Evolutionary conservation across 35 echinoderm and acorn worm species (phyloP), one percentile per base, ranked within the genome.

Genomic region (Apostichopus japonicus): DNA sequence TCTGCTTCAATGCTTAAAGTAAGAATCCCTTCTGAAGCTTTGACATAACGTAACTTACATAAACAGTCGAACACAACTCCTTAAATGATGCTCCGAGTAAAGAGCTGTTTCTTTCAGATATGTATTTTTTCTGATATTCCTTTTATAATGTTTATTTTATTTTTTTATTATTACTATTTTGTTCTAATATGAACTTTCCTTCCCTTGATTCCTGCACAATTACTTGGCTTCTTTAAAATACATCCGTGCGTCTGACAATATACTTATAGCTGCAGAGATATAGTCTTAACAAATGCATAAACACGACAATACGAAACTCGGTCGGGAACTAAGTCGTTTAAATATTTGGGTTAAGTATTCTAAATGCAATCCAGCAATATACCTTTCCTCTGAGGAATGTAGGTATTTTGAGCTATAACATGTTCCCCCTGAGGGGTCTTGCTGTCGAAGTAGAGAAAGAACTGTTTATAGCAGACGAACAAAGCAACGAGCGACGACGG

Each of bases 291-390:
- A 61, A 61, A 75, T 75, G 71, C 17, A 75, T 19, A 75, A 75
- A 75, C 71, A 75, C 21, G 63, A 67, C 63, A 4, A 15, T 67
- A 44, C 33, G 0, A 55, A 83, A 84, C 33, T 84, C 81, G 81
- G 81, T 84, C 81, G 56, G 8, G 4, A 14, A 23, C 22, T 84
- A 55, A 57, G 81, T 55, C 81, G 15, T 58, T 84, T 84, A 16
- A 84, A 57, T 57, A 84, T 84, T 84, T 84, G 21, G 81, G 81
- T 84, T 84, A 84, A 84, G 81, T 84, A 84, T 84, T 84, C 54
- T n/a, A 57, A 58, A 84, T 4, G 51, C 13, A 84, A 84, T 54
- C 81, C 81, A 57, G 17, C 54, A 84, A 59, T 84, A 83, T 54
- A 57, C 81, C 54, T 84, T 84, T 84, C 81, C 81, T 84, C 51